These are phyloP conservation scores for Shargacucullia verbasci DNA, from an alignment of 2,888 invertebrate genomes.

Conservation along the genomic window DNA sequence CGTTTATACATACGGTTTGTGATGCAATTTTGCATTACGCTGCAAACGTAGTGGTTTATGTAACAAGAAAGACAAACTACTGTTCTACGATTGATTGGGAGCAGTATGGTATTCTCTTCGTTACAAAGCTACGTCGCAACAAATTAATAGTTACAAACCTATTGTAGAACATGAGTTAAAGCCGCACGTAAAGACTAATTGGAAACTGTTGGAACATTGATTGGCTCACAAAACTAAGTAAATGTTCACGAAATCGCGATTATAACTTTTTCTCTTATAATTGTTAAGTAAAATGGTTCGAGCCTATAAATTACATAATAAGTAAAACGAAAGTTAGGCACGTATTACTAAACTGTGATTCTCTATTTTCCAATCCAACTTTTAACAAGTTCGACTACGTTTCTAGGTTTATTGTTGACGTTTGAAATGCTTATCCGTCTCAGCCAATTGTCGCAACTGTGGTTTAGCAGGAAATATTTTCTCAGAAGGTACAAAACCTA, in stretches of 20 bases:
- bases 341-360: conserved; percentile 1
- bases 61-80: conserved; percentile 31
- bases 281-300: conserved; percentile 12
- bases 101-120: conserved; percentile 19
- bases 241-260: conserved; percentile 24
- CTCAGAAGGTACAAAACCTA: background rate
- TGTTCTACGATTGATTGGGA: conserved; percentile 27
- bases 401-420: background rate
- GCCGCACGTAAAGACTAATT: conserved; percentile 39
- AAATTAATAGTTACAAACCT: conserved; percentile 35
- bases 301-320: conserved; percentile 4
- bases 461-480: background rate
- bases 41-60: too few species aligned
- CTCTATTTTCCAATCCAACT: conserved; percentile 1
- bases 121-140: conserved; percentile 14
- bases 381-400: conserved; percentile 6
- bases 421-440: background rate
- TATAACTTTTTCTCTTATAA: conserved; percentile 12
- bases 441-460: background rate
- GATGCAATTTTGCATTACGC: conserved; percentile 31
- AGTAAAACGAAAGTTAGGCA: conserved; percentile 1
- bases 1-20: conserved; percentile 31
- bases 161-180: conserved; percentile 20
- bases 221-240: conserved; percentile 30
- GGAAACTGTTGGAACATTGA: conserved; percentile 32